Conservation (phyloP, 2,113 vertebrate genomes). For the Ctenodactylus gundi region DNA sequence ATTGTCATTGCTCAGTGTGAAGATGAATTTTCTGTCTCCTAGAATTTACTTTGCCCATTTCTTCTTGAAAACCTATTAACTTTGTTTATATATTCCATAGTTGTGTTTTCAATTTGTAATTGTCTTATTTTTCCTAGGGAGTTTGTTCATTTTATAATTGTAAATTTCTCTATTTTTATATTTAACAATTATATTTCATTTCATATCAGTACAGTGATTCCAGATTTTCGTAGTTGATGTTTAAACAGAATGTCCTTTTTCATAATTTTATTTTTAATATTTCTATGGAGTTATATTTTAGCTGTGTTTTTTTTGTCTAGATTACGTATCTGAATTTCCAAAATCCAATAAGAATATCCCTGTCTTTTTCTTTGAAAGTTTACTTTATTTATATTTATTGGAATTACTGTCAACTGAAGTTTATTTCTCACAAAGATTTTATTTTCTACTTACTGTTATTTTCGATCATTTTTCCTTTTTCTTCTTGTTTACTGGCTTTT, state of each 20-base stretch:
- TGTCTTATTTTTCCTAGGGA: not conserved
- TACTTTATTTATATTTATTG: constrained; percentile 55
- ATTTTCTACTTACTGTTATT: not conserved
- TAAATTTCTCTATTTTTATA: not conserved
- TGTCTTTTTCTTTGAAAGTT: constrained; percentile 38
- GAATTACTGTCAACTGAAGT: constrained; percentile 32
- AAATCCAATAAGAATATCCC: not conserved
- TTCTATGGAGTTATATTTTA: not conserved
- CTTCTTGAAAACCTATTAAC: not conserved
- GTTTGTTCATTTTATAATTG: not conserved
- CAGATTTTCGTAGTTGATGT: not conserved
- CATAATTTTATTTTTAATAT: not conserved
- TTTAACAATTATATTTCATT: not conserved
- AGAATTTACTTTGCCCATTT: no score
- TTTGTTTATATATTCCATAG: not conserved
- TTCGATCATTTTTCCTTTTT: not conserved
- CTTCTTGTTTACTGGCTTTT: not conserved
- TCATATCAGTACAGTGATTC: not conserved
- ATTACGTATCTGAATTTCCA: not conserved
- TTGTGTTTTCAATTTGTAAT: not conserved
- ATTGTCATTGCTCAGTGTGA: not conserved
- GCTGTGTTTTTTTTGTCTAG: not conserved
- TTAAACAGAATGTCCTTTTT: not conserved
- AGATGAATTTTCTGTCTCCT: not conserved
- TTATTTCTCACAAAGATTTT: not conserved